These are phyloP conservation scores for Geothlypis trichas DNA, from an alignment of 2,113 vertebrate genomes.

Conservation along the genomic window DNA sequence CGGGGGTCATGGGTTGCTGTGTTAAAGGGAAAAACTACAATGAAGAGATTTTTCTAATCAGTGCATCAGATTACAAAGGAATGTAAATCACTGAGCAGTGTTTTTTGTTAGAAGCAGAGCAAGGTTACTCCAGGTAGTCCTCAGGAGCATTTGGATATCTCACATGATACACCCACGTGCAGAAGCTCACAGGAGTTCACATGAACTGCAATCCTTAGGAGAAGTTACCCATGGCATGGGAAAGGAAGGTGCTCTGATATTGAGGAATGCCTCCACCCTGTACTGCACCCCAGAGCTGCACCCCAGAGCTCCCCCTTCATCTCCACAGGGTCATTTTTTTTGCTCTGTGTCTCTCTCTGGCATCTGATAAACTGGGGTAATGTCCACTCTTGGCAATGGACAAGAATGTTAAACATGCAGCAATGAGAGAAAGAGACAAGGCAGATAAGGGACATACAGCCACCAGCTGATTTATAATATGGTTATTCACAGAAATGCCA, in stretches of 20 bases:
- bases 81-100: slow-evolving; percentile 41
- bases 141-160: background rate
- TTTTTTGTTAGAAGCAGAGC: background rate
- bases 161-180: background rate
- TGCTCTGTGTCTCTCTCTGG: background rate
- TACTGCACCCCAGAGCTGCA: background rate
- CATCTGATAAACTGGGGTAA: background rate
- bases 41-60: slow-evolving; percentile 48
- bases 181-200: background rate
- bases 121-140: slow-evolving; percentile 33
- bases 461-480: background rate
- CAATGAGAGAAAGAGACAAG: background rate
- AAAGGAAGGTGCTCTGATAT: background rate
- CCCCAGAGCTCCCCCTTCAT: background rate
- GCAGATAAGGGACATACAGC: background rate
- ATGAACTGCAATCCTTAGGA: background rate
- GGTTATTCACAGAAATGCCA: background rate
- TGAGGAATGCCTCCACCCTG: background rate
- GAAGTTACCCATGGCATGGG: background rate
- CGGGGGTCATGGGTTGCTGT: background rate
- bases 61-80: slow-evolving; percentile 47
- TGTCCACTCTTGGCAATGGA: background rate
- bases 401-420: background rate
- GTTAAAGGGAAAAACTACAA: slow-evolving; percentile 30
- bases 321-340: background rate